Percentiles rank a stretch among this genome's conserved stretches.
These are phyloP conservation scores for Halictus ligatus DNA, from an alignment of 2,888 invertebrate genomes.

Conservation along the genomic window DNA sequence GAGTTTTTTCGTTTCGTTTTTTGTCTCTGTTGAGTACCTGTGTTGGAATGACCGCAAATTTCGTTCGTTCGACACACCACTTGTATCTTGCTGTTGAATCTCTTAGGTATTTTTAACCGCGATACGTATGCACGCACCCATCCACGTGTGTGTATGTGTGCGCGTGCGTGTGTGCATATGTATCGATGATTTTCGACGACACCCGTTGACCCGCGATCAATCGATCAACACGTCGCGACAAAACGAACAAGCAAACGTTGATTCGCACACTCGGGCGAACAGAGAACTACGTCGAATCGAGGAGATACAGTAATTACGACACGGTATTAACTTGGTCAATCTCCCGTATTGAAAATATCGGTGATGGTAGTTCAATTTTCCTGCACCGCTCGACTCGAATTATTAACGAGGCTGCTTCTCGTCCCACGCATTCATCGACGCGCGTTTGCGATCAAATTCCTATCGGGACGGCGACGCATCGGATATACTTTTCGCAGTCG, in stretches of 20 bases:
- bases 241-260: constrained; percentile 20
- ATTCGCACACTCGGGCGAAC: constrained; percentile 23
- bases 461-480: neutral
- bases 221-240: constrained; percentile 12
- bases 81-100: constrained; percentile 69
- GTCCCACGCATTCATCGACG: neutral
- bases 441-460: constrained; percentile 1
- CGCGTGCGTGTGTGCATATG: constrained; percentile 1
- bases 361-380: constrained; percentile 74
- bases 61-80: constrained; percentile 76
- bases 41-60: constrained; percentile 79
- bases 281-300: constrained; percentile 22
- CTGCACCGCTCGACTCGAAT: constrained; percentile 77
- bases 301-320: constrained; percentile 44
- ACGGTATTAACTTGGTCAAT: constrained; percentile 47
- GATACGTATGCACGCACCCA: constrained; percentile 12
- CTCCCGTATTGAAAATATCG: constrained; percentile 63
- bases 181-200: constrained; percentile 40
- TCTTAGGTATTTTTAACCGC: constrained; percentile 56
- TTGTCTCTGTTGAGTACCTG: constrained; percentile 69
- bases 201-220: constrained; percentile 34
- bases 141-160: neutral
- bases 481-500: neutral
- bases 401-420: constrained; percentile 56
- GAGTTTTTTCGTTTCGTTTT: constrained; percentile 61